These are phyloP conservation scores for Holothuria leucospilota DNA, from an alignment of 53 echinoderm and acorn worm genomes.

Conservation along the genomic window DNA sequence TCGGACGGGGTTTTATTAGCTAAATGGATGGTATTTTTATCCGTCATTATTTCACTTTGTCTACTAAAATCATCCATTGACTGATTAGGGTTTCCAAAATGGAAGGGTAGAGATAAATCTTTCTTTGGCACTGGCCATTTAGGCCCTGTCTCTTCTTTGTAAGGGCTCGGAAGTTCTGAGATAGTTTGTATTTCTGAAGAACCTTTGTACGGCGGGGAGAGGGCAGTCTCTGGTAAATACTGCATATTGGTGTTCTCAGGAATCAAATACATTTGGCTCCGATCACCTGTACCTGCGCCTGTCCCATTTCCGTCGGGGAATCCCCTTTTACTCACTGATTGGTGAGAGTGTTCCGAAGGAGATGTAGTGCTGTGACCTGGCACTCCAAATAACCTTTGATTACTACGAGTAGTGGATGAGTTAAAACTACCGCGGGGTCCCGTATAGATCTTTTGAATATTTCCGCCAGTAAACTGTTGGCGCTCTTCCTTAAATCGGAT, in stretches of 20 bases:
- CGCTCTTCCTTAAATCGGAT: conserved; percentile 69
- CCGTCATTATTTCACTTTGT: conserved; percentile 80
- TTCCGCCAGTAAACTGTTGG: conserved; percentile 31
- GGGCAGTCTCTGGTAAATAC: conserved; percentile 67
- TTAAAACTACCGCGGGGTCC: conserved; percentile 72
- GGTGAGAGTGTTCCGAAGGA: conserved; percentile 85
- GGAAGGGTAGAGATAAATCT: conserved; percentile 74
- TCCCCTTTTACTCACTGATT: conserved; percentile 80
- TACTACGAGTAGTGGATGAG: conserved; percentile 73
- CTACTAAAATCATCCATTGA: conserved; percentile 78
- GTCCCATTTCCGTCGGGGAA: conserved; percentile 79
- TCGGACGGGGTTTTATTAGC: conserved; percentile 74
- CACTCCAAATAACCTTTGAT: conserved; percentile 69
- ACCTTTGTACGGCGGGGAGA: conserved; percentile 78
- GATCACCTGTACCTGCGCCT: conserved; percentile 48
- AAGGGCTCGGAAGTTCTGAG: conserved; percentile 72
- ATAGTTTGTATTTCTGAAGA: conserved; percentile 62
- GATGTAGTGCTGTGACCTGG: conserved; percentile 85
- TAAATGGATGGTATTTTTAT: conserved; percentile 81
- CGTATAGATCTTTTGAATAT: conserved; percentile 49
- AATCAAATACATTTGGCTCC: conserved; percentile 80
- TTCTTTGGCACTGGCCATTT: conserved; percentile 61
- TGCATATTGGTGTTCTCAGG: conserved; percentile 73
- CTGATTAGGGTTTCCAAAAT: conserved; percentile 53
- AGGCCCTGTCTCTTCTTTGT: conserved; percentile 70